These are phyloP conservation scores for Aphyosemion australe DNA, from an alignment of 2,113 vertebrate species.

Conservation along the genomic window DNA sequence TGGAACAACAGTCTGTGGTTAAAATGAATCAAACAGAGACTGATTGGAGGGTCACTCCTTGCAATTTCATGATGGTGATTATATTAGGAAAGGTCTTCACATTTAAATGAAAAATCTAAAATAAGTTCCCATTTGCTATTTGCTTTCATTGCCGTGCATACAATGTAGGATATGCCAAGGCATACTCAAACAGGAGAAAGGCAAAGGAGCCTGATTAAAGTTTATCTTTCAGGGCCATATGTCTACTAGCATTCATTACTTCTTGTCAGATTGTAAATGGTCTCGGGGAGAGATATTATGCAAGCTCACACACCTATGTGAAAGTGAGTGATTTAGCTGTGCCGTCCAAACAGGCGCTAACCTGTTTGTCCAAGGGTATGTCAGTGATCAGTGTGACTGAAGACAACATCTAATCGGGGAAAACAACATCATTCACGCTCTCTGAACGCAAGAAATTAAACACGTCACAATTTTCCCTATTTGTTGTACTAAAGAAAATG, in stretches of 20 bases:
- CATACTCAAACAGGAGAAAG: slow-evolving; percentile 78
- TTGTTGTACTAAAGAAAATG: slow-evolving; percentile 41
- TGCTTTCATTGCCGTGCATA: slow-evolving; percentile 69
- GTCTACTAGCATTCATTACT: slow-evolving; percentile 82
- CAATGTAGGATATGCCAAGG: slow-evolving; percentile 73
- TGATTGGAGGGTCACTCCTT: slow-evolving; percentile 68
- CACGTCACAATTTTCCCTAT: slow-evolving; percentile 5
- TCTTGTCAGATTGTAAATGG: slow-evolving; percentile 83
- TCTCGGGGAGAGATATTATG: slow-evolving; percentile 74
- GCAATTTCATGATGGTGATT: slow-evolving; percentile 69
- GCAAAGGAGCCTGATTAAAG: slow-evolving; percentile 83
- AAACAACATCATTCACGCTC: slow-evolving; percentile 12
- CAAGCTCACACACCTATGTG: slow-evolving; percentile 77
- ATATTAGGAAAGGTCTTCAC: slow-evolving; percentile 72
- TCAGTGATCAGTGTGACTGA: slow-evolving; percentile 45
- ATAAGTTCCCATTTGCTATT: slow-evolving; percentile 78
- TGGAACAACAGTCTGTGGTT: slow-evolving; percentile 60
- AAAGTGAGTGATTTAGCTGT: slow-evolving; percentile 70
- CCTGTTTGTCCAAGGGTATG: slow-evolving; percentile 61
- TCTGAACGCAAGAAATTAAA: not conserved
- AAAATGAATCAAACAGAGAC: slow-evolving; percentile 70
- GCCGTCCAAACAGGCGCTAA: slow-evolving; percentile 62
- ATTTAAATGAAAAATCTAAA: slow-evolving; percentile 81
- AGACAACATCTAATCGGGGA: slow-evolving; percentile 29
- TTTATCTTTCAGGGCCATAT: slow-evolving; percentile 84